These are phyloP conservation scores for Luffia ferchaultella DNA, from an alignment of 2,888 invertebrate genomes.

Conservation along the genomic window DNA sequence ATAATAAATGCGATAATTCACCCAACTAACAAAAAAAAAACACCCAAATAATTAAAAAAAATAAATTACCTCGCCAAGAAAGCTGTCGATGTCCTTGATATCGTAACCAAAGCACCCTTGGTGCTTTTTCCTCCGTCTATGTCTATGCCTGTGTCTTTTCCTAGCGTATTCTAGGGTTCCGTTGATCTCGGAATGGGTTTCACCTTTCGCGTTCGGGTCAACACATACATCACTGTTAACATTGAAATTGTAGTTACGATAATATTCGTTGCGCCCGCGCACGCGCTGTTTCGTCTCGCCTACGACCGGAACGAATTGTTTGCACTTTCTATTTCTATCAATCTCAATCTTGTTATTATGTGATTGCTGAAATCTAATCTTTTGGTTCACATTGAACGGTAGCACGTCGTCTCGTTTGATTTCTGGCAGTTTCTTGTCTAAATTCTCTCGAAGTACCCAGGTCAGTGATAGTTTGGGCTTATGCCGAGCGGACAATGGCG, in stretches of 20 bases:
- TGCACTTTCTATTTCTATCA: constrained; percentile 28
- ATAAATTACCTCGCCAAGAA: constrained; percentile 75
- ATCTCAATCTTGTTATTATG: constrained; percentile 30
- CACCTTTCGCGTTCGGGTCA: constrained; percentile 40
- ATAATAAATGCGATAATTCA: no score
- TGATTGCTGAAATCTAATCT: constrained; percentile 24
- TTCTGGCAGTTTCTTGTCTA: constrained; percentile 31
- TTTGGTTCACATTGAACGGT: constrained; percentile 17
- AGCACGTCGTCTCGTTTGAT: constrained; percentile 26
- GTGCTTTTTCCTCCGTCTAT: constrained; percentile 43
- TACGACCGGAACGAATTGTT: constrained; percentile 14
- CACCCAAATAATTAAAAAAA: not conserved
- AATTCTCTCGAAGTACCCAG: constrained; percentile 76
- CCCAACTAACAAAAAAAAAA: no score
- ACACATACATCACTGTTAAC: constrained; percentile 42
- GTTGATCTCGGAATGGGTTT: constrained; percentile 42
- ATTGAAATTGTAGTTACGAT: constrained; percentile 53
- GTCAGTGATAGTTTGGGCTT: constrained; percentile 76
- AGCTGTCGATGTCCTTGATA: constrained; percentile 80
- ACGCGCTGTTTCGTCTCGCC: constrained; percentile 34
- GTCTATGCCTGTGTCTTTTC: constrained; percentile 45
- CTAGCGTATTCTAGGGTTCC: constrained; percentile 43
- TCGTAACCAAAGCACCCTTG: constrained; percentile 75
- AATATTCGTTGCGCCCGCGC: constrained; percentile 49
- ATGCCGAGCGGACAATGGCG: constrained; percentile 47